These are phyloP conservation scores for Cephalotes varians DNA, from an alignment of 2,888 invertebrate species.

Conservation along the genomic window DNA sequence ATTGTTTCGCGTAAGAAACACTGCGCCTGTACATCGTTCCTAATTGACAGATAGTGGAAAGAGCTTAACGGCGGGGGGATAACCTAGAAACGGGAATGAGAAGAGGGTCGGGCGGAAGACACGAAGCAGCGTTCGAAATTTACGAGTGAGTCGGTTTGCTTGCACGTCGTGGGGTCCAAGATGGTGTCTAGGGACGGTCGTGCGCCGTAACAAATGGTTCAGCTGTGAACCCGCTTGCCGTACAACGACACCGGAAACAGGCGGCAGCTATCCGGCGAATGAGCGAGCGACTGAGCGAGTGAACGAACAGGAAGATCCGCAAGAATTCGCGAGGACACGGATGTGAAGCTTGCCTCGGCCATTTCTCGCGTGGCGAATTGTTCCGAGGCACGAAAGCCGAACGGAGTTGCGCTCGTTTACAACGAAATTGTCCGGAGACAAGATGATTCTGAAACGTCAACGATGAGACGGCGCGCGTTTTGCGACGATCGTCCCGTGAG, in stretches of 20 bases:
- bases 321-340: conserved; percentile 26
- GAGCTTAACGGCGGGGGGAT: conserved; percentile 64
- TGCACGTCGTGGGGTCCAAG: conserved; percentile 50
- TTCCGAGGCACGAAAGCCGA: conserved; percentile 21
- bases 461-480: conserved; percentile 27
- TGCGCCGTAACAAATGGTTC: conserved; percentile 71
- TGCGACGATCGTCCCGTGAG: not conserved
- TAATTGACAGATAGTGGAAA: conserved; percentile 79
- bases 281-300: conserved; percentile 19
- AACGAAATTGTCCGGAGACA: conserved; percentile 19
- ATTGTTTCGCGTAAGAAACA: conserved; percentile 70
- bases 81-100: conserved; percentile 20
- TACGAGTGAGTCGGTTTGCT: conserved; percentile 75
- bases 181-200: conserved; percentile 59
- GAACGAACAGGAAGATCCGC: conserved; percentile 27
- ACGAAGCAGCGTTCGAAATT: conserved; percentile 67
- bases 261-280: conserved; percentile 49
- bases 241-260: conserved; percentile 65
- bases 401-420: not conserved
- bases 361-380: conserved; percentile 1
- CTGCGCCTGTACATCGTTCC: conserved; percentile 76
- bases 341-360: conserved; percentile 7
- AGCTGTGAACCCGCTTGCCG: conserved; percentile 64
- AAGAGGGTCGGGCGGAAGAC: conserved; percentile 33
- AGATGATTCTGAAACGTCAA: conserved; percentile 16